These are phyloP conservation scores for Aurelia aurita complex sp. Pacific DNA, from an alignment of 30 jellyfish, hydroid and myxozoan species.

Conservation along the genomic window DNA sequence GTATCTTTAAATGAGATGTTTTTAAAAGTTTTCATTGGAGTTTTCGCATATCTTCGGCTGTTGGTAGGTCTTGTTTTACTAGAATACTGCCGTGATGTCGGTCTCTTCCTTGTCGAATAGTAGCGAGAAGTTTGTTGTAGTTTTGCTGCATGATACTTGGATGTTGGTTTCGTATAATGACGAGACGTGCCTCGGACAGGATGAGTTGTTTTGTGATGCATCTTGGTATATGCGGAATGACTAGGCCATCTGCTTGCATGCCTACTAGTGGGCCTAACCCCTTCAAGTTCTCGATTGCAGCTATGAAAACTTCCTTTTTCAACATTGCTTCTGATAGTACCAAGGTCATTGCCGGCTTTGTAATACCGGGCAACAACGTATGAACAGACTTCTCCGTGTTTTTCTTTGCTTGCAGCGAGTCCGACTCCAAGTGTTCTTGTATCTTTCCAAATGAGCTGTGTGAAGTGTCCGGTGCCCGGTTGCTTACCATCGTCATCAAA, in stretches of 20 bases:
- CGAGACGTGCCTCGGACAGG: not conserved
- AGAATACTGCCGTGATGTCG: not conserved
- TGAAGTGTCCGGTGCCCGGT: constrained; percentile 95
- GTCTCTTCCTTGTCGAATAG: not conserved
- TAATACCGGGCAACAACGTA: constrained; percentile 94
- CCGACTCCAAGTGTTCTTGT: constrained; percentile 90
- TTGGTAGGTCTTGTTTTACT: no score
- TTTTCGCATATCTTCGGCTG: no score
- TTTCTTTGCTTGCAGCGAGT: constrained; percentile 82
- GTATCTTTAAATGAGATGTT: no score
- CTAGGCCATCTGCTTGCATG: not conserved
- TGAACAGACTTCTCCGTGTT: constrained; percentile 84
- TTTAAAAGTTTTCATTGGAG: no score
- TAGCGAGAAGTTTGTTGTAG: not conserved
- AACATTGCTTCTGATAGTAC: constrained; percentile 73
- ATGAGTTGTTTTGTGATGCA: constrained; percentile 11
- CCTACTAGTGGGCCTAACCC: not conserved
- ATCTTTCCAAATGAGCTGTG: constrained; percentile 93
- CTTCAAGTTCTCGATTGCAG: not conserved
- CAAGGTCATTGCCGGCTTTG: constrained; percentile 87
- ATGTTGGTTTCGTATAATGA: constrained; percentile 1
- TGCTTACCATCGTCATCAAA: constrained; percentile 76
- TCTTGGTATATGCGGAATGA: constrained; percentile 1
- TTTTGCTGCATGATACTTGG: not conserved
- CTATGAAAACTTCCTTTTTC: constrained; percentile 59